A percentile compares a stretch with the other conserved stretches of the same genome.
Conservation (phyloP, 2,797 vertebrate genomes). For the Parauchenoglanis ngamensis region DNA sequence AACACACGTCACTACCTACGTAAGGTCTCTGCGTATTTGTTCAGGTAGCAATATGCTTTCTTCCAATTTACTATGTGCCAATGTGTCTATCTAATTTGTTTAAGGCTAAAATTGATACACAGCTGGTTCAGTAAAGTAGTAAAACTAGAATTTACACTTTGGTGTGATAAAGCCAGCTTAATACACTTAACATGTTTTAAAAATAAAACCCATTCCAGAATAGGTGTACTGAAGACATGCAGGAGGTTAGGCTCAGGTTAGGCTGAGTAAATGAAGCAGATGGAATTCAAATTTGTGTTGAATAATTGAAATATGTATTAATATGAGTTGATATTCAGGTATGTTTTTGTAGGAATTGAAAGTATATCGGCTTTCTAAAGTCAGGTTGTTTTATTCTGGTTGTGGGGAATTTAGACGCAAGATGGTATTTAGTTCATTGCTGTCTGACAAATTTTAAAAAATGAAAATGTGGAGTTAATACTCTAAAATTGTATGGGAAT, state of each 20-base stretch:
- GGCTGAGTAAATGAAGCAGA: not conserved
- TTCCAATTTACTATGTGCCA: not conserved
- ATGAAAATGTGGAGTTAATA: no score
- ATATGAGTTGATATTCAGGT: not conserved
- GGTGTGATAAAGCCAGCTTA: not conserved
- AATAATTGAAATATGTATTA: not conserved
- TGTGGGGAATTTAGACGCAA: no score
- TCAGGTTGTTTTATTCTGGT: no score
- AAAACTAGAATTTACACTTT: not conserved
- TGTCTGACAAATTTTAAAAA: no score
- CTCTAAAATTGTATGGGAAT: no score
- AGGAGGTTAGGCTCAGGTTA: not conserved
- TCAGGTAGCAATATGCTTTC: not conserved
- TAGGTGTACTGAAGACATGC: not conserved
- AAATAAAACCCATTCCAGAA: not conserved
- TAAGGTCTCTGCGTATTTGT: not conserved
- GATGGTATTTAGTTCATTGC: no score
- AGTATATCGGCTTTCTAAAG: not conserved
- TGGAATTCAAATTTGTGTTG: not conserved
- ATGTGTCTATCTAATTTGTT: not conserved
- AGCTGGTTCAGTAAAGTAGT: slow-evolving; percentile 1
- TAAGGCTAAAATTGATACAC: not conserved
- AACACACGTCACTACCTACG: slow-evolving; percentile 11
- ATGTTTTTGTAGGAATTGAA: not conserved
- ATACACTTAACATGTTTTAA: not conserved